Percentiles rank a stretch among this genome's conserved stretches.
These are phyloP conservation scores for Furnarius figulus DNA, from an alignment of 2,113 vertebrate species.

Conservation along the genomic window DNA sequence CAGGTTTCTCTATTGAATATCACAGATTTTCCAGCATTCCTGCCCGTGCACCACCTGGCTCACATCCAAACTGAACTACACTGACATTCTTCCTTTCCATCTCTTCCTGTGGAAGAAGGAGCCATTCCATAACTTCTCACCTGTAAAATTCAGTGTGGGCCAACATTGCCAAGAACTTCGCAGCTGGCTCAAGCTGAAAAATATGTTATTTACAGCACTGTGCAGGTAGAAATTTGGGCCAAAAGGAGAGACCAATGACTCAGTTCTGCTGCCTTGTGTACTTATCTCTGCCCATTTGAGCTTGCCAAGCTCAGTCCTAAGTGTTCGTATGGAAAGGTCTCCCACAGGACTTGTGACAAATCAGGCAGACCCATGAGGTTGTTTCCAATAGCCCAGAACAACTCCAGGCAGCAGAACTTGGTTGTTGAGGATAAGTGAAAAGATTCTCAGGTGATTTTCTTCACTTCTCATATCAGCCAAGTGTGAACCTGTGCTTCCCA, in stretches of 20 bases:
- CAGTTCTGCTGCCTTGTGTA: rapidly evolving
- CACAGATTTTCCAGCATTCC: neutral
- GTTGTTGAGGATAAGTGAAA: neutral
- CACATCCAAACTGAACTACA: neutral
- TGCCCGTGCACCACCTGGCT: neutral
- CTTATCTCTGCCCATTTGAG: neutral
- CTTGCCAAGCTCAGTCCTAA: neutral
- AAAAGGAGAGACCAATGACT: neutral
- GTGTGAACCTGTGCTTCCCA: neutral
- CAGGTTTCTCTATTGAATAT: neutral
- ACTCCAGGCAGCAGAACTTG: neutral
- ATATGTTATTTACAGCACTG: neutral
- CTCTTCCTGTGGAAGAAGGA: neutral
- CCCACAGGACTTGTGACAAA: neutral
- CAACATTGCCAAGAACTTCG: neutral
- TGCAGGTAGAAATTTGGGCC: neutral
- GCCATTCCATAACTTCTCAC: neutral
- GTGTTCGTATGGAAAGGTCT: neutral
- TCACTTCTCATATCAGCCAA: neutral
- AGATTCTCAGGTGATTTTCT: neutral
- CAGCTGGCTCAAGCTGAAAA: neutral
- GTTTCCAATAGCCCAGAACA: neutral
- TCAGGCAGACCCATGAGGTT: neutral
- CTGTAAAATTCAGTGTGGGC: neutral
- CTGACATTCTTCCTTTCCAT: neutral